Evolutionary conservation across 2,797 vertebrate genomes (phyloP).

Genomic region (Sternarchorhynchus goeldii): DNA sequence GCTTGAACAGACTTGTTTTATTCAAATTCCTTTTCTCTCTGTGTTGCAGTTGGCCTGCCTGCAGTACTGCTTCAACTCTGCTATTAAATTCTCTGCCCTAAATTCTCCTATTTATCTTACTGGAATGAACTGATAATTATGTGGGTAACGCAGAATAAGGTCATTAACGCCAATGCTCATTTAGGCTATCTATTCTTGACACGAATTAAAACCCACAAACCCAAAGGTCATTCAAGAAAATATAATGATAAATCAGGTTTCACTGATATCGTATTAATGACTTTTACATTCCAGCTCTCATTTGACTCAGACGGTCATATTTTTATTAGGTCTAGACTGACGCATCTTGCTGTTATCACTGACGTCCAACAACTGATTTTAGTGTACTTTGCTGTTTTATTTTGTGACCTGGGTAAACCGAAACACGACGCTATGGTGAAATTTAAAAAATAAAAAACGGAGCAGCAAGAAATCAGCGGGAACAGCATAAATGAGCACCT

Average conservation of each 20-base stretch:
- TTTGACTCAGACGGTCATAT: neutral
- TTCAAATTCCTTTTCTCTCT: slow-evolving; percentile 10
- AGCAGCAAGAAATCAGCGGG: slow-evolving; percentile 21
- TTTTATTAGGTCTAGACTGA: no score
- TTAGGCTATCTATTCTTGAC: no score
- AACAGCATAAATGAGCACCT: neutral
- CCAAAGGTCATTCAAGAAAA: neutral
- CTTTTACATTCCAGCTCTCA: neutral
- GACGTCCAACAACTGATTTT: neutral
- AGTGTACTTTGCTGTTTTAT: neutral
- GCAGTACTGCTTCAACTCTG: neutral
- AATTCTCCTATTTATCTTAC: neutral
- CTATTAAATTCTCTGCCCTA: neutral
- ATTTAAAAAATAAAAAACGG: slow-evolving; percentile 42
- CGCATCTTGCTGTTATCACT: neutral
- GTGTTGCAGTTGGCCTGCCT: neutral
- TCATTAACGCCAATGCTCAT: neutral
- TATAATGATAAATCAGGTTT: neutral
- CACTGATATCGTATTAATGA: neutral
- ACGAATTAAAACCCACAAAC: neutral
- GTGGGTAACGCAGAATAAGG: no score
- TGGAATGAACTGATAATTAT: neutral
- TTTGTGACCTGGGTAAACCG: neutral
- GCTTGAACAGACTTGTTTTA: slow-evolving; percentile 27
- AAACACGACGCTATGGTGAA: slow-evolving; percentile 5